Percentiles rank a stretch among this genome's conserved stretches.
phyloP scores from a whole-genome alignment of 2,797 vertebrate genomes.

The Neosilurus hyrtlii region DNA sequence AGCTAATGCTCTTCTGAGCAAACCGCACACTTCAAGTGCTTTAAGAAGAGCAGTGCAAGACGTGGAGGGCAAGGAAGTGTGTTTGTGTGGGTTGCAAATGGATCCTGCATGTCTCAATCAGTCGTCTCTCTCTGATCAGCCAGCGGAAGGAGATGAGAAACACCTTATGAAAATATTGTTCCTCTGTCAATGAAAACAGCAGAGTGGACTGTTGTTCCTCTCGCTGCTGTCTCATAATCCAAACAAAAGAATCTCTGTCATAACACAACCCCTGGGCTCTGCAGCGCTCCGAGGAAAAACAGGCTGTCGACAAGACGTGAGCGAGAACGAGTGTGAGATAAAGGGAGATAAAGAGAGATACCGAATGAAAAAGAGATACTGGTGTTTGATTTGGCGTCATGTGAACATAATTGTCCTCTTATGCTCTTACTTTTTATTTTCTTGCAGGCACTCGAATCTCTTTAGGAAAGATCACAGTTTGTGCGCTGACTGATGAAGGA shows the following conservation, averaged over 20 bases:
- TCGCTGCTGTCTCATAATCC: conserved; percentile 54
- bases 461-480: conserved; percentile 21
- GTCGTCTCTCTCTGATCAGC: conserved; percentile 46
- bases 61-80: conserved; percentile 21
- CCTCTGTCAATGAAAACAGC: conserved; percentile 60
- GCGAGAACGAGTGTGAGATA: conserved; percentile 28
- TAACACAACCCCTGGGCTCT: conserved; percentile 54
- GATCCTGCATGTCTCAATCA: conserved; percentile 54
- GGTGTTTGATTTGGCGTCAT: conserved; percentile 46
- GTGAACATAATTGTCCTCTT: conserved; percentile 26
- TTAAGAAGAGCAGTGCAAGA: conserved; percentile 19
- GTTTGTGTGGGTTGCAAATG: conserved; percentile 55
- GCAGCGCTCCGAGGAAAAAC: conserved; percentile 39
- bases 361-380: conserved; percentile 17
- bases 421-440: conserved; percentile 22
- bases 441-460: neutral
- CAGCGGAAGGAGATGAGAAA: conserved; percentile 66
- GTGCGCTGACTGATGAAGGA: conserved; percentile 24
- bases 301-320: conserved; percentile 41
- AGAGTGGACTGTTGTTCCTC: conserved; percentile 52
- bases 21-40: conserved; percentile 25
- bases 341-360: conserved; percentile 15
- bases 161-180: conserved; percentile 73
- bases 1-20: conserved; percentile 34
- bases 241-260: conserved; percentile 60